Evolutionary conservation across 1,140 invertebrate genomes (phyloP).

Genomic region (Bombus waltoni): DNA sequence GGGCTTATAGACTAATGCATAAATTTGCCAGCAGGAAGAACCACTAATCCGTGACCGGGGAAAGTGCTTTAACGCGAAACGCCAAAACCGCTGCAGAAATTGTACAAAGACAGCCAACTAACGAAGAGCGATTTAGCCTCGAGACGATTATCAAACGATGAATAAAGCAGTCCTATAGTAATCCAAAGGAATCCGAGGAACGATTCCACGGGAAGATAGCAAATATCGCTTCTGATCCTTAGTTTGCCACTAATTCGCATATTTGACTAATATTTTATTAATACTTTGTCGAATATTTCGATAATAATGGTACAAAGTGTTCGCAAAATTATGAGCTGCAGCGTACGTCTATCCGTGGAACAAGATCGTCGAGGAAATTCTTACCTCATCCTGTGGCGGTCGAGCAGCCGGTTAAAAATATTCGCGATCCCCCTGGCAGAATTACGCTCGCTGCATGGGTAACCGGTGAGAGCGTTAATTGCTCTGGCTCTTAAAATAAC

Average conservation of each 20-base stretch:
- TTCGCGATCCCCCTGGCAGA: constrained; percentile 21
- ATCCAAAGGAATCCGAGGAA: neutral
- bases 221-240: no score
- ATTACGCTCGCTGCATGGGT: constrained; percentile 26
- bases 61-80: neutral
- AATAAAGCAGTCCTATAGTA: neutral
- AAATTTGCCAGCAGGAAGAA: neutral
- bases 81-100: neutral
- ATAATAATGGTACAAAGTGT: neutral
- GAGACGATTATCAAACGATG: neutral
- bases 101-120: neutral
- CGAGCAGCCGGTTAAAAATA: constrained; percentile 49
- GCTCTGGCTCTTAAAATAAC: constrained; percentile 63
- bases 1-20: neutral
- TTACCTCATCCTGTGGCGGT: constrained; percentile 3
- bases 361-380: constrained; percentile 34
- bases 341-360: neutral
- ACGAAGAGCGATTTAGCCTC: neutral
- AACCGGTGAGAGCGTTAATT: constrained; percentile 58
- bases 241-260: no score
- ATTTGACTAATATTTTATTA: no score
- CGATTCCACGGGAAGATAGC: no score
- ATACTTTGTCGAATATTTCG: no score
- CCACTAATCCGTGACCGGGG: neutral
- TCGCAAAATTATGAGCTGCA: neutral